A percentile compares a stretch with the other conserved stretches of the same genome.
Evolutionary conservation across 2,797 vertebrate genomes (phyloP).

Genomic region (Tenualosa thibaudeaui): DNA sequence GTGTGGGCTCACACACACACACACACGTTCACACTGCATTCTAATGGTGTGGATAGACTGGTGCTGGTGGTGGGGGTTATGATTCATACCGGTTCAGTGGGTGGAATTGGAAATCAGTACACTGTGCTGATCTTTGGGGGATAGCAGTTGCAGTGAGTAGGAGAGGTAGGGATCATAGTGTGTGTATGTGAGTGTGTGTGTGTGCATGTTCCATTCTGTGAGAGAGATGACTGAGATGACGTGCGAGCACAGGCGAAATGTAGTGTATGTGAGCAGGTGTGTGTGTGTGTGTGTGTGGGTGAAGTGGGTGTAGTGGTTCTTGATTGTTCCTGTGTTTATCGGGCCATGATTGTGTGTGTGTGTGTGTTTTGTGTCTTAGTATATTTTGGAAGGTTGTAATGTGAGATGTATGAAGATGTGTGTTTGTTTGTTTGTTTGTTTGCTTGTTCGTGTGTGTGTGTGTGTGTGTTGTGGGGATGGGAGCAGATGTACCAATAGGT

Average conservation of each 20-base stretch:
- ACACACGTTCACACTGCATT: background rate
- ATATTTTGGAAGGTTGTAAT: background rate
- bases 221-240: no score
- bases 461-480: background rate
- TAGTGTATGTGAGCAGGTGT: background rate
- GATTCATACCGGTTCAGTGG: constrained; percentile 7
- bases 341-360: background rate
- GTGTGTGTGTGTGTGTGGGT: background rate
- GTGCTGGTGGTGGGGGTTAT: background rate
- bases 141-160: background rate
- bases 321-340: no score
- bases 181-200: background rate
- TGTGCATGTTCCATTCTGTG: background rate
- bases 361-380: background rate
- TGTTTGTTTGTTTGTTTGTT: background rate
- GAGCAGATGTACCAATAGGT: no score
- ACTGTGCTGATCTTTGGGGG: background rate
- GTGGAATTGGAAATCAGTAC: background rate
- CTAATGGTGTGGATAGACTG: background rate
- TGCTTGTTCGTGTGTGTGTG: background rate
- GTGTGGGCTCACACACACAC: background rate
- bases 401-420: background rate
- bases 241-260: no score
- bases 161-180: background rate
- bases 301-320: no score